These are phyloP conservation scores for Erpetoichthys calabaricus DNA, from an alignment of 2,797 vertebrate species.

Conservation along the genomic window DNA sequence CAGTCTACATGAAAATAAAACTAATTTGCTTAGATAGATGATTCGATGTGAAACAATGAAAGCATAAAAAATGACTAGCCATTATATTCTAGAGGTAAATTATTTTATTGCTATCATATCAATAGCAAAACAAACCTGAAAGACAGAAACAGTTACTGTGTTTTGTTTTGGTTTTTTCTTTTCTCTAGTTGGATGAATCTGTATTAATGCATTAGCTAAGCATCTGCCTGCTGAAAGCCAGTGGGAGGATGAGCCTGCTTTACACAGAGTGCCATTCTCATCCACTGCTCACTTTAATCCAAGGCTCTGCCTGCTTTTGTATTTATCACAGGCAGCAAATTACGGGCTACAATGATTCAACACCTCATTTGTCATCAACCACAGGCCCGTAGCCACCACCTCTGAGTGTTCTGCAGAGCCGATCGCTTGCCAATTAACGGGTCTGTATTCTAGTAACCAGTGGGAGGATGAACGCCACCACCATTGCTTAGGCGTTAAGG, in stretches of 20 bases:
- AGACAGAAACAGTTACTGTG: too few relatives aligned
- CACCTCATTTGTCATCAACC: slow-evolving; percentile 5
- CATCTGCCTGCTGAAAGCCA: neutral
- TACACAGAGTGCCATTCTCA: neutral
- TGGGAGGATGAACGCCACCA: slow-evolving; percentile 2
- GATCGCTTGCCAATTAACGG: neutral
- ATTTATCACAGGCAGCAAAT: slow-evolving; percentile 1
- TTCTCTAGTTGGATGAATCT: neutral
- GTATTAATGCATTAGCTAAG: neutral
- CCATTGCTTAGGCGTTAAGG: neutral
- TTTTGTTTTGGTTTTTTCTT: too few relatives aligned
- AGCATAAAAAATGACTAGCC: too few relatives aligned
- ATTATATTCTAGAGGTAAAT: too few relatives aligned
- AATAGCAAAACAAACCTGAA: too few relatives aligned
- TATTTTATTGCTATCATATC: too few relatives aligned
- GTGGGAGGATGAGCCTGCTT: neutral
- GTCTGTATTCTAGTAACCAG: slow-evolving; percentile 33
- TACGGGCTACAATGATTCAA: slow-evolving; percentile 4
- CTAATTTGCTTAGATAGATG: too few relatives aligned
- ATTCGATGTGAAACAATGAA: too few relatives aligned
- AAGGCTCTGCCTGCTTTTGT: slow-evolving; percentile 1
- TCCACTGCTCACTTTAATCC: slow-evolving; percentile 1
- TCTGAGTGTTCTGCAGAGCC: neutral
- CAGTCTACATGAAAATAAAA: too few relatives aligned
- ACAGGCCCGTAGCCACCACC: neutral